Evolutionary conservation across 2,113 vertebrate species (phyloP).

Genomic region (Maccullochella peelii): DNA sequence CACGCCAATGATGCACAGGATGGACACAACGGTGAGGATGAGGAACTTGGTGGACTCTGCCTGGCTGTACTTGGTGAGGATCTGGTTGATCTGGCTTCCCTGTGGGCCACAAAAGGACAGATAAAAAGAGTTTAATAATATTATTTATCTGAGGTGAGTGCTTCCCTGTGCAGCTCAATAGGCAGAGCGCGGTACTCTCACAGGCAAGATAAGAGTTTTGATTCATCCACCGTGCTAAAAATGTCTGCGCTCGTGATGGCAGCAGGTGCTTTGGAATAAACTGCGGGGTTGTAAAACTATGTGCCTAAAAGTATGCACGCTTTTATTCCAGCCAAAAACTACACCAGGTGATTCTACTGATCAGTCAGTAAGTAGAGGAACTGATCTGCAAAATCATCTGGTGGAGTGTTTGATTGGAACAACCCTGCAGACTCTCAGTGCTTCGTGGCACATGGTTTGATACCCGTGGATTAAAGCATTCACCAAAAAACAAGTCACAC

Average conservation of each 20-base stretch:
- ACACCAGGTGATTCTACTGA: slow-evolving; percentile 31
- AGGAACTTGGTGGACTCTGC: slow-evolving; percentile 94
- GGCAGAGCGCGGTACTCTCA: not conserved
- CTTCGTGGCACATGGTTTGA: slow-evolving; percentile 11
- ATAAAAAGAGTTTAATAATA: not conserved
- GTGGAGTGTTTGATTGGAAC: slow-evolving; percentile 33
- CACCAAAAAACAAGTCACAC: not conserved
- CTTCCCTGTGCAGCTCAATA: not conserved
- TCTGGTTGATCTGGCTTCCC: slow-evolving; percentile 87
- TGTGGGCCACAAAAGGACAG: slow-evolving; percentile 59
- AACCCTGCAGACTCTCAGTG: slow-evolving; percentile 17
- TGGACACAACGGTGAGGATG: slow-evolving; percentile 91
- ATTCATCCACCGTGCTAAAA: not conserved
- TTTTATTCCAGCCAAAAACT: slow-evolving; percentile 13
- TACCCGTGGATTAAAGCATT: slow-evolving; percentile 38
- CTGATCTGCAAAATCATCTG: slow-evolving; percentile 31
- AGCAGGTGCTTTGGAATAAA: not conserved
- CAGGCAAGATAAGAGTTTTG: not conserved
- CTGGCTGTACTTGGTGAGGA: slow-evolving; percentile 86
- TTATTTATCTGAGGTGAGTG: not conserved
- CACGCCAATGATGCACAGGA: slow-evolving; percentile 90
- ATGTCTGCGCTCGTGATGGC: not conserved
- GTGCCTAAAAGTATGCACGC: not conserved
- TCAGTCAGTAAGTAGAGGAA: slow-evolving; percentile 41
- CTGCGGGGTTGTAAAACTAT: not conserved